A percentile compares a stretch with the other conserved stretches of the same genome.
Evolutionary conservation across 1,140 invertebrate species (phyloP).

Genomic region (Drosophila pectinifera): DNA sequence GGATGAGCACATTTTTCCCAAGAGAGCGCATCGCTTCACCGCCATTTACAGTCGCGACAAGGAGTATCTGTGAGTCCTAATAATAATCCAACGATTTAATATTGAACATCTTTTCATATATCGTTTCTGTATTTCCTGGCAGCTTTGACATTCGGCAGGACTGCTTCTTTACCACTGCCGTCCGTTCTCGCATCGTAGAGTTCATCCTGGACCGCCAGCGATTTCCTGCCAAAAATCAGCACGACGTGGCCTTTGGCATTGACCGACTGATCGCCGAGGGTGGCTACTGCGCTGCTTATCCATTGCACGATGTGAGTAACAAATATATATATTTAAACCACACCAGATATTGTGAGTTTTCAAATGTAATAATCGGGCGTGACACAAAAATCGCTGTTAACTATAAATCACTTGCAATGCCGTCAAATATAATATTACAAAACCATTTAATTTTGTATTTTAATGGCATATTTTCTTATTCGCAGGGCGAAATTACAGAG

Average conservation of each 20-base stretch:
- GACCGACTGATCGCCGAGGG: slow-evolving; percentile 91
- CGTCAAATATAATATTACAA: no score
- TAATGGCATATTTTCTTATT: slow-evolving; percentile 37
- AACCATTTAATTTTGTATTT: no score
- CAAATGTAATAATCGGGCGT: no score
- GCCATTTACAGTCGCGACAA: slow-evolving; percentile 94
- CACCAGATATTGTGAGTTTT: background rate
- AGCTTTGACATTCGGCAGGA: slow-evolving; percentile 93
- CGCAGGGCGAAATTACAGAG: slow-evolving; percentile 89
- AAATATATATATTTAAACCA: background rate
- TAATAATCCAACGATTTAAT: no score
- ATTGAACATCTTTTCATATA: background rate
- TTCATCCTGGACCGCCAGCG: slow-evolving; percentile 95
- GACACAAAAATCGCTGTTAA: no score
- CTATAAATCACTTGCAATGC: no score
- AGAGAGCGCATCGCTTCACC: slow-evolving; percentile 90
- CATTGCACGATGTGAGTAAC: slow-evolving; percentile 93
- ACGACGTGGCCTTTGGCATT: slow-evolving; percentile 93
- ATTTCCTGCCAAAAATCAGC: slow-evolving; percentile 88
- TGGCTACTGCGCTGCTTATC: slow-evolving; percentile 94
- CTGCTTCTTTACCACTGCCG: slow-evolving; percentile 94
- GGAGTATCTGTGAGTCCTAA: slow-evolving; percentile 91
- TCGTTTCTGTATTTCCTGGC: slow-evolving; percentile 10
- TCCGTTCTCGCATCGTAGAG: slow-evolving; percentile 94
- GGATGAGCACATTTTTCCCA: slow-evolving; percentile 89